These are phyloP conservation scores for Calliopum simillimum DNA, from an alignment of 2,888 invertebrate species.

Conservation along the genomic window DNA sequence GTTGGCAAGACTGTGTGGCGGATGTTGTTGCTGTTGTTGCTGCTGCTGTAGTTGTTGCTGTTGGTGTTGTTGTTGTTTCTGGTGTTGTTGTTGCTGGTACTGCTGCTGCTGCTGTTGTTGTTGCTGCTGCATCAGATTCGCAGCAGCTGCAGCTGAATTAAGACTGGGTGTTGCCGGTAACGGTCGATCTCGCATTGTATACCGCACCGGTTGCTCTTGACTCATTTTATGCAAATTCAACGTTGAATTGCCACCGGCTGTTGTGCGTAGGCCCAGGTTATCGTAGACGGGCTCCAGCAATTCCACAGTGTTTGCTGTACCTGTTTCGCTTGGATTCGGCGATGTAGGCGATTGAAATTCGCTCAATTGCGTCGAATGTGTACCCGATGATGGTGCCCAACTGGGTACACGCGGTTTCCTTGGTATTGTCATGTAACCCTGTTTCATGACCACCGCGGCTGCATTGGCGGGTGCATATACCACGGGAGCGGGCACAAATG, in stretches of 20 bases:
- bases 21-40: constrained; percentile 67
- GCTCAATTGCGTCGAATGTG: constrained; percentile 45
- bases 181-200: constrained; percentile 74
- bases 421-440: constrained; percentile 89
- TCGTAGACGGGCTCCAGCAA: constrained; percentile 85
- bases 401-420: constrained; percentile 85
- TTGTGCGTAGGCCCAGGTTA: constrained; percentile 85
- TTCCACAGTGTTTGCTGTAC: constrained; percentile 66
- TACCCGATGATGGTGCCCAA: constrained; percentile 76
- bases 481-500: constrained; percentile 78
- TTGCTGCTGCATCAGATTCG: constrained; percentile 46
- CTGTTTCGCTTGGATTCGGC: constrained; percentile 66
- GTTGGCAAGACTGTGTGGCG: constrained; percentile 50
- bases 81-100: constrained; percentile 63
- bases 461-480: constrained; percentile 70
- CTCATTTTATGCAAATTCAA: constrained; percentile 79
- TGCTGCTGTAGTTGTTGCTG: constrained; percentile 54
- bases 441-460: constrained; percentile 69
- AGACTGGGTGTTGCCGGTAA: constrained; percentile 74
- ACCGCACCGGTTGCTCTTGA: constrained; percentile 63
- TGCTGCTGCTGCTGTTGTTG: constrained; percentile 50
- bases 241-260: constrained; percentile 87
- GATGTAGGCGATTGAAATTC: constrained; percentile 60
- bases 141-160: constrained; percentile 54
- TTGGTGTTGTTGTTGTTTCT: constrained; percentile 57